These are phyloP conservation scores for Pitangus sulphuratus DNA, from an alignment of 2,797 vertebrate genomes.

Conservation along the genomic window DNA sequence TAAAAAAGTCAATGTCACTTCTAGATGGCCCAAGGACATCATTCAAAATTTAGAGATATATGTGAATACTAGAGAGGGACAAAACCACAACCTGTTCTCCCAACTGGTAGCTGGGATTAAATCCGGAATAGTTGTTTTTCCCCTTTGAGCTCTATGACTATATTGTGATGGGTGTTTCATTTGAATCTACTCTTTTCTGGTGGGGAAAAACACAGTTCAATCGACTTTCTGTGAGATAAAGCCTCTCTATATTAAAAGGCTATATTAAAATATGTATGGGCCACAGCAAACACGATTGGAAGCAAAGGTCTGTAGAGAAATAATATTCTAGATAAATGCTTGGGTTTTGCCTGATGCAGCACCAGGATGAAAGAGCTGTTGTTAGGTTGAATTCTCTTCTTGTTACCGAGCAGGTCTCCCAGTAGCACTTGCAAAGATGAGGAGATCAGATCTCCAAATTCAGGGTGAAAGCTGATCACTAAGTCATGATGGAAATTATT, in stretches of 20 bases:
- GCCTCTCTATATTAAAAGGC: not conserved
- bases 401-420: slow-evolving; percentile 42
- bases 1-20: not conserved
- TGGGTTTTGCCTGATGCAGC: not conserved
- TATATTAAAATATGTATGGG: not conserved
- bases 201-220: not conserved
- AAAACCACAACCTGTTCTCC: not conserved
- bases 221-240: not conserved
- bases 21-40: not conserved
- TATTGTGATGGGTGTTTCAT: not conserved
- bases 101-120: not conserved
- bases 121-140: not conserved
- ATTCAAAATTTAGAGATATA: not conserved
- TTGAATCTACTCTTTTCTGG: not conserved
- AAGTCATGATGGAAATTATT: slow-evolving; percentile 25
- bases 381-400: slow-evolving; percentile 42
- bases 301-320: slow-evolving; percentile 24
- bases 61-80: not conserved
- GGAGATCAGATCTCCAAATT: slow-evolving; percentile 47
- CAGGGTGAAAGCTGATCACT: slow-evolving; percentile 37
- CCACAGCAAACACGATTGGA: not conserved
- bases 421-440: slow-evolving; percentile 50
- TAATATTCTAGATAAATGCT: not conserved
- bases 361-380: slow-evolving; percentile 21
- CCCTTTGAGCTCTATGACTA: not conserved